Evolutionary conservation across 2,888 invertebrate genomes (phyloP).

Genomic region (Apotomis turbidana): DNA sequence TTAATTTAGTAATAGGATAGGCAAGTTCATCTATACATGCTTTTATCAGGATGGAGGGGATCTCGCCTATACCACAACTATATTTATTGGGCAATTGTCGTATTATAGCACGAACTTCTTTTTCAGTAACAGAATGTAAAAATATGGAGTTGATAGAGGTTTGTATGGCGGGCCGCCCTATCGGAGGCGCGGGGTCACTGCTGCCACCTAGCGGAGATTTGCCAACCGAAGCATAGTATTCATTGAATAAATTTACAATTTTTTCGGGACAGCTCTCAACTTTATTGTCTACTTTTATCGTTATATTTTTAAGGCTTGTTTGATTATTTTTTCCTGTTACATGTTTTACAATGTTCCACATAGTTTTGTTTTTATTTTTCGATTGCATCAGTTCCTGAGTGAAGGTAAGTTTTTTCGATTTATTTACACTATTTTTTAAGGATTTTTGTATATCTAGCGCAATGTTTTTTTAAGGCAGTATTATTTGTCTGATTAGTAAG

Average conservation of each 20-base stretch:
- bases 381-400: background rate
- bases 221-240: too few species aligned
- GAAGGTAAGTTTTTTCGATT: background rate
- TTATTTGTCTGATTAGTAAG: background rate
- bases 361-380: slow-evolving; percentile 4
- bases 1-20: background rate
- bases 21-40: too few species aligned
- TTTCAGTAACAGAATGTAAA: background rate
- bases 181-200: background rate
- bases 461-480: background rate
- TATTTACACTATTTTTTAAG: background rate
- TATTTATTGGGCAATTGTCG: too few species aligned
- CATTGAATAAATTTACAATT: too few species aligned
- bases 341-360: slow-evolving; percentile 5
- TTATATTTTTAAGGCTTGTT: background rate
- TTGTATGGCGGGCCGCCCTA: background rate
- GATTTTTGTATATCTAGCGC: background rate
- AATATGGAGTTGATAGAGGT: background rate
- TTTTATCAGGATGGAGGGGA: background rate
- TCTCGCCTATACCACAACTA: too few species aligned
- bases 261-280: too few species aligned
- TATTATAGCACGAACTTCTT: background rate
- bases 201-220: background rate
- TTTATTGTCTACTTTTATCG: background rate
- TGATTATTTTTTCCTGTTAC: background rate